Evolutionary conservation across 2,888 invertebrate species (phyloP), one percentile per base, ranked within the genome.

Genomic region (Calameuta pallipes): DNA sequence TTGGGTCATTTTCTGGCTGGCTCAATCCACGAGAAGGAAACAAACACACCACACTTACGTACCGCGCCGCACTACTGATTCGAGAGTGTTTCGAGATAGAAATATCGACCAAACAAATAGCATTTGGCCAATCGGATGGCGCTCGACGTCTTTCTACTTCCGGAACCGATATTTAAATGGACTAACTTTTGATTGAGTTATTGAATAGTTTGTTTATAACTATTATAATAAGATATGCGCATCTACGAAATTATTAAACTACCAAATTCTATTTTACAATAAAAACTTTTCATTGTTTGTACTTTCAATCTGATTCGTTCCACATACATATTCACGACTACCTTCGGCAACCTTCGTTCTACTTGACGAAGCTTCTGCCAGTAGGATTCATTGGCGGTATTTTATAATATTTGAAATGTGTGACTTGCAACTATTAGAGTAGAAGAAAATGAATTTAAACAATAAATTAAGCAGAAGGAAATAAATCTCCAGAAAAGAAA

Each of bases 1-100:
- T 82, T 90, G 89, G 83, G 89, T 90, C 91, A 91, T 91, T 87
- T 85, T 89, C 82, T 75, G 75, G 82, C 83, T 78, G 79, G 78
- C 85, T 86, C 82, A 80, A 82, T 79, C 77, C 80, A 76, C 80
- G 79, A 79, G 84, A 86, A 83, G 84, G 87, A 88, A 89, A 89
- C 87, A 90, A 89, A 89, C 85, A 89, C 85, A 83, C 83, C 81
- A 82, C 73, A 83, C 86, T 85, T 84, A 85, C 85, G 85, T 84
- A 84, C 82, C 84, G 82, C 85, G 84, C 84, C 83, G 84, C 82
- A 84, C 79, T 84, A 82, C 76, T 81, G 84, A 85, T 86, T 85
- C 87, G 88, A 87, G 86, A 85, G 81, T 85, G 82, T 83, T 84
- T 84, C 88, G 87, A 84, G 87, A 85, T 83, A 79, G 74, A 71